These are phyloP conservation scores for Gadopsis bispinosus DNA, from an alignment of 2,797 vertebrate species.

Conservation along the genomic window DNA sequence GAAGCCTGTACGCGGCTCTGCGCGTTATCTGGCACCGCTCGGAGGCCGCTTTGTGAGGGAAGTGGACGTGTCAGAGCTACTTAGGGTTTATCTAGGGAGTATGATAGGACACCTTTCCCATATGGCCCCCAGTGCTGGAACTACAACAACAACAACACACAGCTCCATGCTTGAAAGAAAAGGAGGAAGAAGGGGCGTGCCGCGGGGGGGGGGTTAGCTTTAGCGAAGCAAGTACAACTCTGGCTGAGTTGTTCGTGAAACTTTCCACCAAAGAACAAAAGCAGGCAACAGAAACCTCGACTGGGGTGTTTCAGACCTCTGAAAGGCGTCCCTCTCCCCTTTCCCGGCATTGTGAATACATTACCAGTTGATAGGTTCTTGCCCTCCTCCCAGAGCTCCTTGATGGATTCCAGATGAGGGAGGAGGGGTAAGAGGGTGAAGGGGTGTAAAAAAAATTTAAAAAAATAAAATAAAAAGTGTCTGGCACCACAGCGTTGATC, in stretches of 20 bases:
- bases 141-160: constrained; percentile 51
- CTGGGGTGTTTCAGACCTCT: constrained; percentile 70
- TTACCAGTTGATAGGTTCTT: constrained; percentile 84
- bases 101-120: constrained; percentile 73
- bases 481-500: constrained; percentile 91
- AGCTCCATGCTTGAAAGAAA: constrained; percentile 31
- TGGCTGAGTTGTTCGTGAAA: constrained; percentile 56
- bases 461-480: too few relatives aligned
- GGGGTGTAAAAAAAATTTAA: constrained; percentile 69
- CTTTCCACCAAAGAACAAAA: constrained; percentile 63
- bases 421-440: constrained; percentile 68
- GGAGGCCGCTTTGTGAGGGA: constrained; percentile 80
- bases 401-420: constrained; percentile 97
- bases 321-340: constrained; percentile 75
- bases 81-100: constrained; percentile 75
- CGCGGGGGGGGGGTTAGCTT: not conserved
- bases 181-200: not conserved
- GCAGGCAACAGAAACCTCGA: constrained; percentile 60
- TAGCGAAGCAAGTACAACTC: constrained; percentile 51
- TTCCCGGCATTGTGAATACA: constrained; percentile 82
- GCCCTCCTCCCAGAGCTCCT: constrained; percentile 79
- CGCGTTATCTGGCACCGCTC: constrained; percentile 71
- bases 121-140: constrained; percentile 47
- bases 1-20: constrained; percentile 46
- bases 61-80: constrained; percentile 76